These are phyloP conservation scores for Halcyon malimbica DNA, from an alignment of 2,113 vertebrate genomes.

Conservation along the genomic window DNA sequence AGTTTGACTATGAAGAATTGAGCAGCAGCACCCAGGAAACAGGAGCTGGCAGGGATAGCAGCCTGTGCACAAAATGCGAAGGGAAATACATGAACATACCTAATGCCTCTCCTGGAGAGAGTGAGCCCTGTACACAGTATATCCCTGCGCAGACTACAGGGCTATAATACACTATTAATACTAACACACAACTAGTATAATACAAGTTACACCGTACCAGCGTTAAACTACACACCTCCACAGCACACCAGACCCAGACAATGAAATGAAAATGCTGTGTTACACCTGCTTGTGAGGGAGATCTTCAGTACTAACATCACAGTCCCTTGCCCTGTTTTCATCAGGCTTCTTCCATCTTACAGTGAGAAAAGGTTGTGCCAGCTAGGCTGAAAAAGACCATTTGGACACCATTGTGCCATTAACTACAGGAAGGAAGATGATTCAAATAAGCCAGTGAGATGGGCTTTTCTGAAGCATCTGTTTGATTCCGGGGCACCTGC, in stretches of 20 bases:
- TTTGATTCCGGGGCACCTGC: background rate
- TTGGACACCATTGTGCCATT: background rate
- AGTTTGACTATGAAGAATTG: background rate
- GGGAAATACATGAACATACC: background rate
- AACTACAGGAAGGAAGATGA: background rate
- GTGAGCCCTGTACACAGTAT: background rate
- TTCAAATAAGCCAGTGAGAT: background rate
- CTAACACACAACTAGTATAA: background rate
- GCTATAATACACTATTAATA: background rate
- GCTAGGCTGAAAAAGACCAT: background rate
- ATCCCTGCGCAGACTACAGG: background rate
- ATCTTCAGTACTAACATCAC: background rate
- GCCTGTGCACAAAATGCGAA: accelerated
- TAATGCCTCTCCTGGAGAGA: background rate
- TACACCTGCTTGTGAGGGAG: background rate
- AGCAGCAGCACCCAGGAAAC: background rate
- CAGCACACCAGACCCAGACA: background rate
- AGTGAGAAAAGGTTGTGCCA: background rate
- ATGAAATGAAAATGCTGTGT: background rate
- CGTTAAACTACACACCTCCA: background rate
- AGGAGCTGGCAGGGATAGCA: accelerated
- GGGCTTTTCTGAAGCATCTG: background rate
- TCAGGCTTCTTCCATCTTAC: background rate
- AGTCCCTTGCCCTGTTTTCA: background rate
- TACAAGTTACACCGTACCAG: background rate